Percentiles rank a stretch among this genome's conserved stretches.
Evolutionary conservation across 1,140 invertebrate species (phyloP).

Genomic region (Wasmannia auropunctata): DNA sequence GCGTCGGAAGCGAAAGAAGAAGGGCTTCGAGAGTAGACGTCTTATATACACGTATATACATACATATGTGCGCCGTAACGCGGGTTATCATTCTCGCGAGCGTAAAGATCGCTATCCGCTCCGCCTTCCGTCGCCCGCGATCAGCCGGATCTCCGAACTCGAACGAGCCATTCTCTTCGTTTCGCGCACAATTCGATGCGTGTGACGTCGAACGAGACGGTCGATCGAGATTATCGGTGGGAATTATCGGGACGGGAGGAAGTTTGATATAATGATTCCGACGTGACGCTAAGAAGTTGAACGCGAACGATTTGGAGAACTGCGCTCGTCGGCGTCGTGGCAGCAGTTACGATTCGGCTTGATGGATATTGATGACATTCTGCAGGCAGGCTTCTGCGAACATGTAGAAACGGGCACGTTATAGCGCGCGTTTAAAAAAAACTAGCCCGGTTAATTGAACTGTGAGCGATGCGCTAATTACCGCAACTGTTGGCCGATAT

Average conservation of each 20-base stretch:
- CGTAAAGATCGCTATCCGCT: background rate
- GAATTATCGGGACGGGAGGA: slow-evolving; percentile 11
- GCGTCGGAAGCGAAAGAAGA: background rate
- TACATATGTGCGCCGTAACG: background rate
- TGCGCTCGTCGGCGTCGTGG: background rate
- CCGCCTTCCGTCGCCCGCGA: background rate
- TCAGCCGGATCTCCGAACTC: background rate
- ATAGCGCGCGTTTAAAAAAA: background rate
- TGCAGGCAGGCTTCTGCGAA: slow-evolving; percentile 12
- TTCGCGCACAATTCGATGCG: background rate
- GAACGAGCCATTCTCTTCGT: background rate
- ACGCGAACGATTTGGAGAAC: slow-evolving; percentile 17
- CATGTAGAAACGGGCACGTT: slow-evolving; percentile 12
- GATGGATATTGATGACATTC: slow-evolving; percentile 45
- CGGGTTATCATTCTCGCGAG: background rate
- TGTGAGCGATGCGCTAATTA: slow-evolving; percentile 48
- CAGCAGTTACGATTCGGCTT: slow-evolving; percentile 13
- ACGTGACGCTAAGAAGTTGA: slow-evolving; percentile 39
- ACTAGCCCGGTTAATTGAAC: slow-evolving; percentile 33
- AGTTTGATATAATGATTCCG: slow-evolving; percentile 6
- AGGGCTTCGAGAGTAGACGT: background rate
- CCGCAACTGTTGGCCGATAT: slow-evolving; percentile 41
- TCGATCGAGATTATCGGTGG: background rate
- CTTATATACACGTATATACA: background rate
- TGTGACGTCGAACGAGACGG: background rate